Base-by-base conservation (phyloP, 2,797 vertebrate genomes). In the Pteronotus mesoamericanus region DNA sequence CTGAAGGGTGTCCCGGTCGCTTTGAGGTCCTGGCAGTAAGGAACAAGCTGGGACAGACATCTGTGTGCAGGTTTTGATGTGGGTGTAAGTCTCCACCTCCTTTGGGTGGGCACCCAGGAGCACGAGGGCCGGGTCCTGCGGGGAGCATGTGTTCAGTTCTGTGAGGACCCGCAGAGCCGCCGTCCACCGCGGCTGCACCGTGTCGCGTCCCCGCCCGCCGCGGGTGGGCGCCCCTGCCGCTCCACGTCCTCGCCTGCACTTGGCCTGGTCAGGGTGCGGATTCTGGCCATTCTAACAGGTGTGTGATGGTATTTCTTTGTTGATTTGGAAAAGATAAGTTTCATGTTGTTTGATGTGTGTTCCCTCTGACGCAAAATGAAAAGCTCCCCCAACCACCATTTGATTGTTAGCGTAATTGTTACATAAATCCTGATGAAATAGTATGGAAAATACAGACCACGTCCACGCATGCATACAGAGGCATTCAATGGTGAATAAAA, bases 381-480 rank as follows among this genome's bases (percentile, higher is more conserved):
- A 75, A 69, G 2, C 34, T 26, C 55, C 57, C 10, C 10, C 57
- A 39, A 46, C 21, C 48, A 22, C 78, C 29, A 44, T 57, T 75
- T 61, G 55, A 42, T 24, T 57, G 44, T n/a, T 84, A 48, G 32
- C 22, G 39, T 53, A 72, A 72, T 85, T 90, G 79, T 72, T 85
- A 34, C 51, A 48, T 42, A 46, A 88, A 53, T 74, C 77, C 21
- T 86, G 57, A 80, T 34, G 18, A 93, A 91, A 87, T n/a, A 51
- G 39, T 42, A 39, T 79, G 71, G 69, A 80, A 78, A 93, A 44
- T 84, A 42, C 9, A 77, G 53, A 61, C 24, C 12, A 21, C 32
- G 51, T 42, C 42, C 29, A 42, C 16, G 77, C 69, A 53, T 6
- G 10, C 8, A 6, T 42, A 57, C 39, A 46, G 42, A 42, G 34